Evolutionary conservation across 2,888 invertebrate genomes (phyloP), one percentile per base, ranked within the genome.

Genomic region (Orthosia incerta): DNA sequence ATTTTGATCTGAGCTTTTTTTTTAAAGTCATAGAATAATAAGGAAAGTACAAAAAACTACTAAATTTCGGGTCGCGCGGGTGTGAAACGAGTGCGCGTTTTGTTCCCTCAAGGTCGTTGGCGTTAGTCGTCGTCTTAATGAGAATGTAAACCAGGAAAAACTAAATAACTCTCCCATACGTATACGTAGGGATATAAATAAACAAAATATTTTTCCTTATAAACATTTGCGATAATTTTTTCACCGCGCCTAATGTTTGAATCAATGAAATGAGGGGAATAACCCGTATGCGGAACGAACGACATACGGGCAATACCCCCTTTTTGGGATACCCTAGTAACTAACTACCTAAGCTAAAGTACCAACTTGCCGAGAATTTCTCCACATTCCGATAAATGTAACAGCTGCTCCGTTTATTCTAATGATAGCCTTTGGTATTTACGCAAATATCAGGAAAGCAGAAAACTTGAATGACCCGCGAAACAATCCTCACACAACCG

Each of bases 381-480:
- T 26, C 53, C 31, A 55, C 59, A 64, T 64, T 46, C 69, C 39
- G n/a, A 69, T 56, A 46, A 69, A 74, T 23, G 20, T 59, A 46
- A 66, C 51, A 66, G 80, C 55, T 80, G 76, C 18, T 80, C 61
- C 56, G 39, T 80, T 75, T 61, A 61, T 80, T 66, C 51, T 62
- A 75, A 80, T 75, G 61, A 72, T 61, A 60, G 46, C 75, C 55
- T 78, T 63, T 76, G 46, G 61, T 57, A 77, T 61, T 70, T 62
- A 64, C 71, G 50, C 71, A 55, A 76, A 62, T 50, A 71, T 12
- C 31, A 71, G 57, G 53, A 59, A 77, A 71, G 56, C 62, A 67
- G 66, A 67, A 80, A 56, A 67, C 83, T 64, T 80, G 73, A 79
- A 80, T 80, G 83, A 50, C 72, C 72, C 60, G 51, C 20, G 13